These are phyloP conservation scores for Spodoptera picta DNA, from an alignment of 2,888 invertebrate species.

Conservation along the genomic window DNA sequence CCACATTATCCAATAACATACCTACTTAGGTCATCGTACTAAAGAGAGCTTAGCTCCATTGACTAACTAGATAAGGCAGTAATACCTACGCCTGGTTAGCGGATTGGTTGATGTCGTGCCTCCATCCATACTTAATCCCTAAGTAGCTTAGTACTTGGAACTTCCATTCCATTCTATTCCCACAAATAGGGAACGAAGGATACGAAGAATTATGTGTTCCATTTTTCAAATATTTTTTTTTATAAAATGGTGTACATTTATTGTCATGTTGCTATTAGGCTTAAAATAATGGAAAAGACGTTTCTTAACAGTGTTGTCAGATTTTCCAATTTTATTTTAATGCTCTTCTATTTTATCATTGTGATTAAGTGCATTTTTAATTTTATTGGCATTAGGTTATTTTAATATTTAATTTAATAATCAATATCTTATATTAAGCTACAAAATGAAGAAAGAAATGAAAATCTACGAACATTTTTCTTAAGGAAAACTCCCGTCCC, in stretches of 20 bases:
- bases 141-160: not conserved
- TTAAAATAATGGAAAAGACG: too few species aligned
- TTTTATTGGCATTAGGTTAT: too few species aligned
- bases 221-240: not conserved
- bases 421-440: too few species aligned
- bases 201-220: not conserved
- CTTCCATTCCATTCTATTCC: not conserved
- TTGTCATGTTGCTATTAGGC: too few species aligned
- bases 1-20: not conserved
- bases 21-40: not conserved
- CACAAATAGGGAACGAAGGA: not conserved
- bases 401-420: too few species aligned
- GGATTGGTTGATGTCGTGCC: slow-evolving; percentile 8
- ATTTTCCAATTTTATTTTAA: too few species aligned
- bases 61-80: slow-evolving; percentile 11
- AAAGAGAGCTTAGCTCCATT: not conserved
- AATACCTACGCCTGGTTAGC: slow-evolving; percentile 18
- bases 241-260: too few species aligned
- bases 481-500: not conserved
- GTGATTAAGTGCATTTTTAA: too few species aligned
- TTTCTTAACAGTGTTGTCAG: too few species aligned
- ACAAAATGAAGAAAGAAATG: too few species aligned
- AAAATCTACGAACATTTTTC: too few species aligned
- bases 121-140: slow-evolving; percentile 18
- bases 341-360: too few species aligned